Percentiles rank a stretch among this genome's conserved stretches.
phyloP scores from a whole-genome alignment of 2,113 vertebrate genomes.

The Neolamprologus longior region DNA sequence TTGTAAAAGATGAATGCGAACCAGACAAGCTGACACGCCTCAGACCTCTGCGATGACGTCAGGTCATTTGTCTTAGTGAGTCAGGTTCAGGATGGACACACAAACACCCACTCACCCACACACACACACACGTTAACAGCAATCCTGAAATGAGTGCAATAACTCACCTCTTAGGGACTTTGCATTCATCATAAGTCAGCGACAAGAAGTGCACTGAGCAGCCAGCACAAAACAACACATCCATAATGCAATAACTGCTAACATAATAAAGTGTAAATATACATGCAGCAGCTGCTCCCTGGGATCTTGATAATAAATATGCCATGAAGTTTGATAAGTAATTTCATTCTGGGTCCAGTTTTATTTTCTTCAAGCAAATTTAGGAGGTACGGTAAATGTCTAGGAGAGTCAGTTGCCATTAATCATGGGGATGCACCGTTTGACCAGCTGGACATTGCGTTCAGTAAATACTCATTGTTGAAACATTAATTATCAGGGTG shows the following conservation, averaged over 20 bases:
- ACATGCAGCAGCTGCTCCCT: constrained; percentile 14
- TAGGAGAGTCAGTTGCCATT: neutral
- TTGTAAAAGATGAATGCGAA: neutral
- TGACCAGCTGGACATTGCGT: neutral
- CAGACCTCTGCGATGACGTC: neutral
- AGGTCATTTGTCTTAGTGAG: neutral
- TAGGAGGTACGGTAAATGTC: neutral
- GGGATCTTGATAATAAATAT: neutral
- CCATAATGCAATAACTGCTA: constrained; percentile 12
- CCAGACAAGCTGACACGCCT: neutral
- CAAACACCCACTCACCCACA: neutral
- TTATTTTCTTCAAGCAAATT: neutral
- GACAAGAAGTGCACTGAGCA: neutral
- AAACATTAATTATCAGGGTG: neutral
- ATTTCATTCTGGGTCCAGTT: neutral
- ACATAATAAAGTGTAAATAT: constrained; percentile 8
- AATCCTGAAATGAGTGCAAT: constrained; percentile 37
- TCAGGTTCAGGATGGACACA: neutral
- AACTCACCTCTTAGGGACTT: constrained; percentile 20
- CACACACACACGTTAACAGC: neutral
- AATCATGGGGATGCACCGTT: neutral
- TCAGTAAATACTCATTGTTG: neutral
- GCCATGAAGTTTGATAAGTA: neutral
- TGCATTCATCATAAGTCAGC: constrained; percentile 15
- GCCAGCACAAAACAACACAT: constrained; percentile 23